Evolutionary conservation across 2,888 invertebrate genomes (phyloP), one percentile per base, ranked within the genome.

Genomic region (Troides oblongomaculatus): DNA sequence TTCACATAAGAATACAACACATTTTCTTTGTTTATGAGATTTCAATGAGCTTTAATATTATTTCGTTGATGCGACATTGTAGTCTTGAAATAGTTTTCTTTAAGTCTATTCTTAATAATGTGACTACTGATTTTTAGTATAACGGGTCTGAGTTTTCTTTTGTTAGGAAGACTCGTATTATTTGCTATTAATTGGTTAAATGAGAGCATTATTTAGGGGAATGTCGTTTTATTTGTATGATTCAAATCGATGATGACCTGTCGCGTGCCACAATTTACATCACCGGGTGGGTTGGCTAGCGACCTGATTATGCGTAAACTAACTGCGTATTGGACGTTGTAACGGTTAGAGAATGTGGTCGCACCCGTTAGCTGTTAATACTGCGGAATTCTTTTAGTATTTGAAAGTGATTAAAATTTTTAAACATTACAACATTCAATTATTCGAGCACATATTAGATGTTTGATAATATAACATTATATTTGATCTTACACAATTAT

Each of bases 311-410:
- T 78, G 73, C 74, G 75, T 74, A 69, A 81, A 78, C 76, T 86
- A 87, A 87, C 88, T 84, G 87, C 85, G 86, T 81, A 81, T 84
- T 86, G 86, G 85, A 84, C 76, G 75, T 75, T 70, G 79, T 89
- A 88, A 89, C 89, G 88, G 87, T 85, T 74, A 78, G 79, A 84
- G 84, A 86, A 86, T 85, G 85, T 76, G 72, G 77, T 73, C 69
- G 71, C 72, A 71, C 74, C 71, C 73, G 73, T 73, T 76, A 74
- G 66, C 65, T 68, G 70, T 46, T 53, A 43, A 74, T 59, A 70
- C 69, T 71, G 70, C 72, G 72, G 73, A 68, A 73, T 75, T 73
- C 65, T 69, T 64, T 70, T 64, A 53, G 36, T 69, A 67, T 72
- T 75, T 74, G 60, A 57, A 68, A 68, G 46, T 63, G n/a, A 43